Percentiles rank a stretch among this genome's conserved stretches.
phyloP scores from a whole-genome alignment of 2,888 invertebrate species.

The Parascotia fuliginaria region DNA sequence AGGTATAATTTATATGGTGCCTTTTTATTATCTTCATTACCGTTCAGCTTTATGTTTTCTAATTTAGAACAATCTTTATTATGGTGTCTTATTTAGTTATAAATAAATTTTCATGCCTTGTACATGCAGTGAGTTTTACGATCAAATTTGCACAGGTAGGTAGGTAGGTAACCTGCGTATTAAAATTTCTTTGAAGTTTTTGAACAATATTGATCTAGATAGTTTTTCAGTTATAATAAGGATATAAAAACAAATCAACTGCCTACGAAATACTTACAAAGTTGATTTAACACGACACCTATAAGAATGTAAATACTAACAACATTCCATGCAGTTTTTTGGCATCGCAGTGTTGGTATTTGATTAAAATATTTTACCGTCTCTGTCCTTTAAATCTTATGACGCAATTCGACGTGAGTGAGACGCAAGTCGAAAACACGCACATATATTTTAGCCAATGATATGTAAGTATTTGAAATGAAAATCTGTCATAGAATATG shows the following conservation, averaged over 20 bases:
- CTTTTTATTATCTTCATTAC: slow-evolving; percentile 10
- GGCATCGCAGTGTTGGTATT: slow-evolving; percentile 56
- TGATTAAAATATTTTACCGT: slow-evolving; percentile 58
- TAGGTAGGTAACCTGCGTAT: too few species aligned
- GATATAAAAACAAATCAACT: background rate
- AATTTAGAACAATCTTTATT: slow-evolving; percentile 9
- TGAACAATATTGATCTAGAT: background rate
- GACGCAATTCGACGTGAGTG: slow-evolving; percentile 69
- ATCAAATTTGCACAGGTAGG: background rate
- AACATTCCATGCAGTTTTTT: slow-evolving; percentile 72
- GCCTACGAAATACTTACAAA: slow-evolving; percentile 9
- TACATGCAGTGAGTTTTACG: background rate
- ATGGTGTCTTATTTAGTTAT: slow-evolving; percentile 1
- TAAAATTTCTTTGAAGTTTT: too few species aligned
- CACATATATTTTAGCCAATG: slow-evolving; percentile 17
- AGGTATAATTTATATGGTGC: slow-evolving; percentile 5
- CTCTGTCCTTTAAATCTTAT: slow-evolving; percentile 53
- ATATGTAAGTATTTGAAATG: too few species aligned
- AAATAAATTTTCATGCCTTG: slow-evolving; percentile 1
- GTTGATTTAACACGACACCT: slow-evolving; percentile 3
- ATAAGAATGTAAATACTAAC: too few species aligned
- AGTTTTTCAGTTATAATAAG: background rate
- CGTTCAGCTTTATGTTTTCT: slow-evolving; percentile 10
- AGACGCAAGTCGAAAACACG: slow-evolving; percentile 39
- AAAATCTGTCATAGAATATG: too few species aligned